phyloP scores from a whole-genome alignment of 2,888 invertebrate genomes.

The Nebria brevicollis region DNA sequence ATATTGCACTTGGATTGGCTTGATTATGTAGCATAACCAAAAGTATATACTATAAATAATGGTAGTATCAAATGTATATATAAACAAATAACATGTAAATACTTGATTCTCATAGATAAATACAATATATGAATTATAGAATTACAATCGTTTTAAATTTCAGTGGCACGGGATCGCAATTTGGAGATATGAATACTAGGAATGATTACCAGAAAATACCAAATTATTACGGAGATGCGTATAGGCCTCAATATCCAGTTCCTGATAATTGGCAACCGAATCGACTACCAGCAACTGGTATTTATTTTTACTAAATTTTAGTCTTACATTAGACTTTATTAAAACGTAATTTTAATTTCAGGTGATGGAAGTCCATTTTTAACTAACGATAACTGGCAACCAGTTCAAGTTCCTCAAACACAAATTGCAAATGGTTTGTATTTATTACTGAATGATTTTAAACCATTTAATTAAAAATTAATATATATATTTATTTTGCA shows the following conservation, averaged over 20 bases:
- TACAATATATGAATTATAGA: not conserved
- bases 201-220: constrained; percentile 53
- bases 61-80: constrained; percentile 46
- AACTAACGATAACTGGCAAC: constrained; percentile 43
- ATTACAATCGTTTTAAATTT: constrained; percentile 9
- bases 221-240: constrained; percentile 57
- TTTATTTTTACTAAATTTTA: constrained; percentile 41
- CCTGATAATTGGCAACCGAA: constrained; percentile 47
- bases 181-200: constrained; percentile 34
- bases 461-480: constrained; percentile 3
- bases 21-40: constrained; percentile 38
- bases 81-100: constrained; percentile 21
- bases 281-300: constrained; percentile 34
- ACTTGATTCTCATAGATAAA: not conserved
- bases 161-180: constrained; percentile 29
- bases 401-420: constrained; percentile 37
- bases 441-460: not conserved
- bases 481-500: constrained; percentile 4
- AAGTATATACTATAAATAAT: constrained; percentile 24
- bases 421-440: constrained; percentile 34
- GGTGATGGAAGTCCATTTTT: constrained; percentile 37
- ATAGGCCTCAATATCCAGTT: constrained; percentile 53
- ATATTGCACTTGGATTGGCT: constrained; percentile 43
- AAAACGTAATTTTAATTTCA: constrained; percentile 12
- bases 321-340: constrained; percentile 19